Conservation (phyloP, 2,113 vertebrate species). For the Chroicocephalus ridibundus region DNA sequence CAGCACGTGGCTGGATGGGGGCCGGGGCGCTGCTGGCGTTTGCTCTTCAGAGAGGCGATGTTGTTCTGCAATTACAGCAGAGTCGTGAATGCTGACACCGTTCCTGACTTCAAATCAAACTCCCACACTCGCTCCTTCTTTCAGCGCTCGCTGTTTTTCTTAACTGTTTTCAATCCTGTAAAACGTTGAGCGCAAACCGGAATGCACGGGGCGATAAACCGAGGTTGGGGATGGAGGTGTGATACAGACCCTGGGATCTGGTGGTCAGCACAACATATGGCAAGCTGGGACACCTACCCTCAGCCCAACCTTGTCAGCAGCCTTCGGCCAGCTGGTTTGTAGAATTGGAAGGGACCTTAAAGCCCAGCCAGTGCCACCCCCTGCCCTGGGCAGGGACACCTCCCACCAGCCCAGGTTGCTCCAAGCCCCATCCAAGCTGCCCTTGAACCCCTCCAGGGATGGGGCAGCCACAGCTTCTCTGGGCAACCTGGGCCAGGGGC, state of each 20-base stretch:
- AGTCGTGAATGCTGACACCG: background rate
- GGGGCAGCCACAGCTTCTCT: background rate
- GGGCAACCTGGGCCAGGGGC: background rate
- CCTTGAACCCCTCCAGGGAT: background rate
- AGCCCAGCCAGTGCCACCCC: background rate
- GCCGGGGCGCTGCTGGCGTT: background rate
- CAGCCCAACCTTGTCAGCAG: background rate
- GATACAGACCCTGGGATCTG: background rate
- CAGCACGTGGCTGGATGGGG: rapidly evolving
- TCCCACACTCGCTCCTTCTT: background rate
- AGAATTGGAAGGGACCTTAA: background rate
- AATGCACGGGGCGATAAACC: background rate
- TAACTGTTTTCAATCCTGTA: background rate
- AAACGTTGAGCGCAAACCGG: background rate
- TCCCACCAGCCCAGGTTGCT: background rate
- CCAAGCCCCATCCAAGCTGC: background rate
- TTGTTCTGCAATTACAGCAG: background rate
- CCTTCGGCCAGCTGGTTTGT: background rate
- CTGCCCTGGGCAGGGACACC: background rate
- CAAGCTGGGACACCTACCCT: no score
- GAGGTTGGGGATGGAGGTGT: background rate
- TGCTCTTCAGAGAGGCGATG: background rate
- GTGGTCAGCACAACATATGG: rapidly evolving
- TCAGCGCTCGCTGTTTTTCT: background rate
- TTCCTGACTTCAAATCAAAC: background rate